Percentiles rank a stretch among this genome's conserved stretches.
These are phyloP conservation scores for Nephrotoma flavescens DNA, from an alignment of 2,888 invertebrate species.

Conservation along the genomic window DNA sequence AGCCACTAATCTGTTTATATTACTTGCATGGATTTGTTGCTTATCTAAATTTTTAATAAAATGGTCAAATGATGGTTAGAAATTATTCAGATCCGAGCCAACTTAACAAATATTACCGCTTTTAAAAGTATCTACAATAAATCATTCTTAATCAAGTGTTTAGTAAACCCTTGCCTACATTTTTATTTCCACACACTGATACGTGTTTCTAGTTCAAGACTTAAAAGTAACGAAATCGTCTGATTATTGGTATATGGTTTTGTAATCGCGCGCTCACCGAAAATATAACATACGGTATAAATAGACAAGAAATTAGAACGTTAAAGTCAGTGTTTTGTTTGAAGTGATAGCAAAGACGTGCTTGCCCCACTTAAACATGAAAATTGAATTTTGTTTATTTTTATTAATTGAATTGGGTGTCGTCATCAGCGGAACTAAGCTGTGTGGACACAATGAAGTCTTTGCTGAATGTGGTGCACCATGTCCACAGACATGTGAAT, in stretches of 20 bases:
- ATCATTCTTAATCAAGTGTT: neutral
- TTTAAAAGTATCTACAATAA: neutral
- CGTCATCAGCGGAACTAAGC: neutral
- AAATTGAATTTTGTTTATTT: neutral
- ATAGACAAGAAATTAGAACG: neutral
- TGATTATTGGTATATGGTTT: neutral
- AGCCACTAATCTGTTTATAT: no score
- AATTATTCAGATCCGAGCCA: no score
- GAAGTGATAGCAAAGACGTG: neutral
- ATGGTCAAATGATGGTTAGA: no score
- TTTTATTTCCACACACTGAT: neutral
- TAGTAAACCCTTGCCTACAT: neutral
- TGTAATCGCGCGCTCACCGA: neutral
- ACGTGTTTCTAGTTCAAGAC: neutral
- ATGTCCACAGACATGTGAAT: no score
- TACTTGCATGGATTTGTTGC: no score
- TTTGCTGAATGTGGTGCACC: no score
- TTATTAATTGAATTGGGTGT: neutral
- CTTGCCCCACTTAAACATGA: neutral
- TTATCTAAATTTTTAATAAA: no score
- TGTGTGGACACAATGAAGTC: no score
- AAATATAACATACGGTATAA: neutral
- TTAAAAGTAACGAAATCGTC: neutral
- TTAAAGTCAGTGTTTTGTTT: neutral
- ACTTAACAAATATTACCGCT: no score